Percentiles rank a stretch among this genome's conserved stretches.
Evolutionary conservation across 2,797 vertebrate species (phyloP).

Genomic region (Poecilia wingei): DNA sequence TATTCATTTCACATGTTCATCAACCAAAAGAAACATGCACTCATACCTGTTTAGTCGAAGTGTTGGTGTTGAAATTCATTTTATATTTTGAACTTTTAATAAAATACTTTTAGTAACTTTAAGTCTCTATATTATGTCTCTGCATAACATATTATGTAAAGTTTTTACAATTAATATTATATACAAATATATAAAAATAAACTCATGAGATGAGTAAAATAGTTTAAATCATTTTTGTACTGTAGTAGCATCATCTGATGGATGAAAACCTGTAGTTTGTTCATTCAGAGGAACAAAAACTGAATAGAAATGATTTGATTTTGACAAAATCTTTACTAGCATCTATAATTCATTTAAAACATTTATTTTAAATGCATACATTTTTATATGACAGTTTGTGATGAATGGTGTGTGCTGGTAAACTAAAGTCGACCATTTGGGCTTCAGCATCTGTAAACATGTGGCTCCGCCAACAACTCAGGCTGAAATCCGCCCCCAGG

Average conservation of each 20-base stretch:
- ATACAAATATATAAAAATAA: not conserved
- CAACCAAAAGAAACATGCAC: not conserved
- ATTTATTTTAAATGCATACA: no score
- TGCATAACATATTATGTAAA: not conserved
- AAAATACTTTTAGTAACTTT: not conserved
- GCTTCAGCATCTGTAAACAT: slow-evolving; percentile 29
- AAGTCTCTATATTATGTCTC: no score
- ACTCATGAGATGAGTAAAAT: no score
- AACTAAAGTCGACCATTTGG: slow-evolving; percentile 15
- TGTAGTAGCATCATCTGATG: no score
- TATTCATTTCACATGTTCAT: not conserved
- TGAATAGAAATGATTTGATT: no score
- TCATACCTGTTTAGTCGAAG: not conserved
- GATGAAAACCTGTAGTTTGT: no score
- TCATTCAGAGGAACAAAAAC: no score
- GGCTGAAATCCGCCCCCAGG: slow-evolving; percentile 40
- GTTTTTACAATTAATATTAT: not conserved
- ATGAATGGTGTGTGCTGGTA: not conserved
- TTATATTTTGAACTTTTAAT: not conserved
- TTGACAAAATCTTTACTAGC: no score
- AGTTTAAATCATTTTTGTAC: no score
- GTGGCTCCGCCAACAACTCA: slow-evolving; percentile 41
- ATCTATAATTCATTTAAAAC: no score
- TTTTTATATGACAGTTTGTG: no score
- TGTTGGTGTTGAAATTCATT: not conserved